Conservation (phyloP, 1,140 invertebrate species). For the Cecropterus lyciades region DNA sequence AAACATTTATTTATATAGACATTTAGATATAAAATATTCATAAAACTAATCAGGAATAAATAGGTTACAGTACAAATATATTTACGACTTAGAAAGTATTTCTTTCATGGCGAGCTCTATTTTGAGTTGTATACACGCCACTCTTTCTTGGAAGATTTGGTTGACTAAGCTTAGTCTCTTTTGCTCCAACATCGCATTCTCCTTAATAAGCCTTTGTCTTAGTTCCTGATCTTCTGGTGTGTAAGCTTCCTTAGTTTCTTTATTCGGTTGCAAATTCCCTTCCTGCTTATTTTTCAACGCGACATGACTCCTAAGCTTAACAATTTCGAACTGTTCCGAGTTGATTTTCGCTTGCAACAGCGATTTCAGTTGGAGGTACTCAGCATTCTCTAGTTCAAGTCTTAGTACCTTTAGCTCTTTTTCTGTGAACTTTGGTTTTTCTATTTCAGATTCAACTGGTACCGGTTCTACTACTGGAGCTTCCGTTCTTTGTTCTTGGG, state of each 20-base stretch:
- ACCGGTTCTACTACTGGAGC: constrained; percentile 31
- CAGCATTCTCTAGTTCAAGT: constrained; percentile 87
- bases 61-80: constrained; percentile 1
- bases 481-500: constrained; percentile 29
- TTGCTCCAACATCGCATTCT: constrained; percentile 88
- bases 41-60: constrained; percentile 17
- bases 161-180: constrained; percentile 86
- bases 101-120: constrained; percentile 87
- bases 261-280: constrained; percentile 67
- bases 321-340: constrained; percentile 88
- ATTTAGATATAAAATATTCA: not conserved
- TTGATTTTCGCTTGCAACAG: constrained; percentile 87
- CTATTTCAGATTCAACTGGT: constrained; percentile 48
- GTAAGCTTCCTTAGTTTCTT: constrained; percentile 83
- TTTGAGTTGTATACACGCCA: constrained; percentile 87
- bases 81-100: constrained; percentile 74
- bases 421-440: constrained; percentile 81
- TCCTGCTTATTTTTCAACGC: constrained; percentile 81
- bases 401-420: constrained; percentile 85
- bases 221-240: constrained; percentile 73
- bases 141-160: constrained; percentile 88
- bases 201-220: constrained; percentile 84
- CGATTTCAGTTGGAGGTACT: constrained; percentile 87
- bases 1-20: constrained; percentile 9
- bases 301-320: constrained; percentile 86